A percentile compares a stretch with the other conserved stretches of the same genome.
phyloP scores from a whole-genome alignment of 2,888 invertebrate genomes.

The Entomobrya proxima region DNA sequence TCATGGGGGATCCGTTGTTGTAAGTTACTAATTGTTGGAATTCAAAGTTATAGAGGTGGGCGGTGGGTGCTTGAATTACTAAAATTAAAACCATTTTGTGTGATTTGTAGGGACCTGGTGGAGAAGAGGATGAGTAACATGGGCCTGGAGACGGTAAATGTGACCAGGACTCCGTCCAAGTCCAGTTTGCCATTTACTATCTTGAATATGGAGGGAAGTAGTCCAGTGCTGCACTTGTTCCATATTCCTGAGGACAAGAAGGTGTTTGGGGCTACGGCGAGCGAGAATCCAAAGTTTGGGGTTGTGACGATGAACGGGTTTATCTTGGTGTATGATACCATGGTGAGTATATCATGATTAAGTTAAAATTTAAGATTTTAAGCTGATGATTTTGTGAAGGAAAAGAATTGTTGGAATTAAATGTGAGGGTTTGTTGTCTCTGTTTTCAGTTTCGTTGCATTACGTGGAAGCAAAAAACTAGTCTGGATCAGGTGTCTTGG shows the following conservation, averaged over 20 bases:
- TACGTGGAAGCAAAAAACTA: constrained; percentile 42
- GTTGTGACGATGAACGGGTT: constrained; percentile 53
- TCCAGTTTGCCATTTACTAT: constrained; percentile 50
- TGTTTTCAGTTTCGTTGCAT: constrained; percentile 44
- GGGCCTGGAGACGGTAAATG: not conserved
- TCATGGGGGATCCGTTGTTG: not conserved
- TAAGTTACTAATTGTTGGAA: not conserved
- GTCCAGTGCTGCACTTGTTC: constrained; percentile 43
- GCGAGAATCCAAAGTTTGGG: constrained; percentile 37
- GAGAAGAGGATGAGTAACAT: constrained; percentile 33
- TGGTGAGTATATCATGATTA: constrained; percentile 28
- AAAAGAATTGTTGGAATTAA: too few relatives aligned
- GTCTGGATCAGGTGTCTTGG: constrained; percentile 45
- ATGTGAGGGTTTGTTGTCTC: too few relatives aligned
- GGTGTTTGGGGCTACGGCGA: not conserved
- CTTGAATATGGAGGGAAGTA: constrained; percentile 16
- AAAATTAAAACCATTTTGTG: not conserved
- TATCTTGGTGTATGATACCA: constrained; percentile 45
- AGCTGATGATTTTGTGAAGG: too few relatives aligned
- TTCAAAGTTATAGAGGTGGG: not conserved
- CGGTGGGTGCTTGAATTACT: not conserved
- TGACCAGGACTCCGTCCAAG: not conserved
- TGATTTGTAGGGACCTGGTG: constrained; percentile 75
- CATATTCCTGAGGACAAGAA: constrained; percentile 18
- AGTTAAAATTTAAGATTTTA: too few relatives aligned